These are phyloP conservation scores for Tipula helvola DNA, from an alignment of 2,888 invertebrate genomes.

Conservation along the genomic window DNA sequence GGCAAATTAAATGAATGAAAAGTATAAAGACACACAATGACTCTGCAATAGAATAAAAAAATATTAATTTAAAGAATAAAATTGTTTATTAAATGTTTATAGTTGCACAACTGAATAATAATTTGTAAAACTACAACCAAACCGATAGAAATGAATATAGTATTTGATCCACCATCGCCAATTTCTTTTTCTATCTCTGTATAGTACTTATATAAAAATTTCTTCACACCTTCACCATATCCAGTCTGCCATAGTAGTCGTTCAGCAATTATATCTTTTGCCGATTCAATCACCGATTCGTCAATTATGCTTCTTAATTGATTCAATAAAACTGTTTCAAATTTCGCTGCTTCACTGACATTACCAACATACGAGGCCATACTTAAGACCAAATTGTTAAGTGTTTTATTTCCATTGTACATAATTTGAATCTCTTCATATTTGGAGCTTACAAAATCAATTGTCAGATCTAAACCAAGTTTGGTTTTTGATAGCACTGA, in stretches of 20 bases:
- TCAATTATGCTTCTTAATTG: neutral
- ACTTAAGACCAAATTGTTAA: neutral
- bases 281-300: neutral
- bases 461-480: slow-evolving; percentile 37
- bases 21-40: no score
- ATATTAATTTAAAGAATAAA: neutral
- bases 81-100: neutral
- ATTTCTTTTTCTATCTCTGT: neutral
- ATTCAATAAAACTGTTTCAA: neutral
- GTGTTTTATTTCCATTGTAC: neutral
- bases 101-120: neutral
- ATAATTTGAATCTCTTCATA: slow-evolving; percentile 16
- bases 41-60: no score
- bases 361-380: neutral
- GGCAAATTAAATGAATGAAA: no score
- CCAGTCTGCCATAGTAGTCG: neutral
- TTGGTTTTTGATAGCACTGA: neutral
- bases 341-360: neutral
- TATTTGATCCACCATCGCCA: neutral
- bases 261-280: neutral
- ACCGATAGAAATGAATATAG: neutral
- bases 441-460: slow-evolving; percentile 34
- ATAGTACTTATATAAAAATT: neutral
- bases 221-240: neutral
- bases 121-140: neutral